phyloP scores from a whole-genome alignment of 2,113 vertebrate species.

The Pangasianodon hypophthalmus region DNA sequence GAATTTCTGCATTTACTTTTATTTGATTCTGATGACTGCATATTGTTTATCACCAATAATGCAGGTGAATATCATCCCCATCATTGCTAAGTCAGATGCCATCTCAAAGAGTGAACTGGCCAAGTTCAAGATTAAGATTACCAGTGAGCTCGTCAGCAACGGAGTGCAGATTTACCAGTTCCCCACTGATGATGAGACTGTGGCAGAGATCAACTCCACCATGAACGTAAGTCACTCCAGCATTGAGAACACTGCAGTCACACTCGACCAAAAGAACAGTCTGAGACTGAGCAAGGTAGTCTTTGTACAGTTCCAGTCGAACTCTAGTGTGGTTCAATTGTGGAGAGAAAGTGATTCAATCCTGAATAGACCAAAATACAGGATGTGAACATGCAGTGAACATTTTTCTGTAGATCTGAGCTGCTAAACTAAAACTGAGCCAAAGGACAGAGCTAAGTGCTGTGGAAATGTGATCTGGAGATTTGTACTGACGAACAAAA shows the following conservation, averaged over 20 bases:
- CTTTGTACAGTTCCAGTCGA: not conserved
- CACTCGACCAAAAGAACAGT: not conserved
- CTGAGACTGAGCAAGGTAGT: not conserved
- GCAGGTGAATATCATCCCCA: slow-evolving; percentile 97
- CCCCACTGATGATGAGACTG: slow-evolving; percentile 93
- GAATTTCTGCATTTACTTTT: not conserved
- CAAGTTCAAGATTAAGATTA: slow-evolving; percentile 99
- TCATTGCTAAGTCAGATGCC: slow-evolving; percentile 96
- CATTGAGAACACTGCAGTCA: not conserved
- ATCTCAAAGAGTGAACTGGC: slow-evolving; percentile 96
- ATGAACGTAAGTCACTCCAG: slow-evolving; percentile 88
- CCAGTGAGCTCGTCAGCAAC: slow-evolving; percentile 95
- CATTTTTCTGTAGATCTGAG: not conserved
- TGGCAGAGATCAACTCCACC: slow-evolving; percentile 96
- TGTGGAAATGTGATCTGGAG: not conserved
- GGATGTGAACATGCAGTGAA: not conserved
- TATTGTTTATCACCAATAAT: not conserved
- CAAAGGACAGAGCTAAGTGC: not conserved
- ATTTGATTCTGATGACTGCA: not conserved
- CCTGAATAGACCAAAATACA: not conserved
- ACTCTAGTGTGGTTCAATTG: no score
- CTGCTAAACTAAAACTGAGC: not conserved
- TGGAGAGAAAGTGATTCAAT: not conserved
- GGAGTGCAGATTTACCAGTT: slow-evolving; percentile 99
- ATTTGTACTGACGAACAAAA: not conserved